A percentile compares a stretch with the other conserved stretches of the same genome.
Conservation (phyloP, 2,797 vertebrate genomes). For the Microctenopoma stevenorrisi region DNA sequence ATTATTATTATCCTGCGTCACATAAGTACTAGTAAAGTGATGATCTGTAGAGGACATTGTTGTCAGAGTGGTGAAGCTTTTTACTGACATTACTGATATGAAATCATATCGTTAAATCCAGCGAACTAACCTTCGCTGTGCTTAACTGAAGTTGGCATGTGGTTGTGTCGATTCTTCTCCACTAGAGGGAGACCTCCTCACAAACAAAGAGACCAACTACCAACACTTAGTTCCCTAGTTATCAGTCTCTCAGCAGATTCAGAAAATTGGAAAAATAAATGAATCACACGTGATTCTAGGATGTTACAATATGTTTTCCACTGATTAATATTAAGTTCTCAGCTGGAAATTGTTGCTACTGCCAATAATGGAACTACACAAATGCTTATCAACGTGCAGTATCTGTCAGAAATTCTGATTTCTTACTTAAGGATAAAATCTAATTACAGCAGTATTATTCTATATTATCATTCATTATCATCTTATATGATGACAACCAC, state of each 20-base stretch:
- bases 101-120: too few species aligned
- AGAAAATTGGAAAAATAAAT: background rate
- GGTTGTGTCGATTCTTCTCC: conserved; percentile 15
- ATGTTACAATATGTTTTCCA: background rate
- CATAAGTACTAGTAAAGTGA: too few species aligned
- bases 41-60: too few species aligned
- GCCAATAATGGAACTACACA: background rate
- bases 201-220: background rate
- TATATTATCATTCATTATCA: background rate
- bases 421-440: too few species aligned
- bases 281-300: too few species aligned
- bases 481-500: too few species aligned
- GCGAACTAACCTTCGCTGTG: too few species aligned
- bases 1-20: background rate
- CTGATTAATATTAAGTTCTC: background rate
- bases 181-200: conserved; percentile 58
- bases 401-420: background rate
- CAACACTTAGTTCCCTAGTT: background rate
- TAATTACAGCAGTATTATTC: background rate
- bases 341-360: too few species aligned
- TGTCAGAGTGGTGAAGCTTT: too few species aligned
- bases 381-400: background rate
- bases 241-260: background rate
- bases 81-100: too few species aligned
- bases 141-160: background rate